Base-by-base conservation (phyloP, 2,113 vertebrate species). In the Pelecanus crispus region DNA sequence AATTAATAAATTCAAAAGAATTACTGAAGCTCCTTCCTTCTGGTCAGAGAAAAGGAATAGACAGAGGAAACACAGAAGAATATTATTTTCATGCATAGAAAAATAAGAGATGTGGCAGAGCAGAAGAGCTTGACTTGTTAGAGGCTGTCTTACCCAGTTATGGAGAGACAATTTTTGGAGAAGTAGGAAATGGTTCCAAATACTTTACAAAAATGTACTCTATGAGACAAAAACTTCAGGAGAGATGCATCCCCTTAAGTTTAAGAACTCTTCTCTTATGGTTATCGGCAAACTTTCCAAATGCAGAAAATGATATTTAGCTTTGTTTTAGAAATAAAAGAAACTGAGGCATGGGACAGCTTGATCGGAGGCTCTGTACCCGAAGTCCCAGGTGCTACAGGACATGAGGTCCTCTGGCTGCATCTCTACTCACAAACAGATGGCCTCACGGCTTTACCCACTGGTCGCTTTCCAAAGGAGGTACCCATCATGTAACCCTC, bases 401-500 rank as follows among this genome's bases (percentile, higher is more conserved):
- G 78, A n/a, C 73, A 28, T 0, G 7, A 29, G 28, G 9, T 38
- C 20, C 56, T 15, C 19, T 84, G 81, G 49, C 17, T 59, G 53
- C 6, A 4, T 29, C 55, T 80, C 59, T 59, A 42, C 42, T 4
- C 32, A 26, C 6, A 10, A 34, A n/a, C 4, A 34, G 59, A 22
- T 3, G 11, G 38, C 17, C n/a, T 59, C 19, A 0, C 1, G 7
- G 15, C 26, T 75, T 61, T 61, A 20, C 40, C 22, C 24, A 10
- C 24, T 28, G n/a, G 6, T 58, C 20, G 5, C 0, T 1, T 17
- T 44, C 68, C 31, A 18, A 2, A 14, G 40, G 26, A 47, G 40
- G 9, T 3, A 61, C 11, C 25, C 8, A 17, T 3, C 47, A 6
- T 3, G 7, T 25, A 14, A 95, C 47, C 0, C 8, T 9, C 11